phyloP scores from a whole-genome alignment of 2,888 invertebrate species.

The Adela reaumurella region DNA sequence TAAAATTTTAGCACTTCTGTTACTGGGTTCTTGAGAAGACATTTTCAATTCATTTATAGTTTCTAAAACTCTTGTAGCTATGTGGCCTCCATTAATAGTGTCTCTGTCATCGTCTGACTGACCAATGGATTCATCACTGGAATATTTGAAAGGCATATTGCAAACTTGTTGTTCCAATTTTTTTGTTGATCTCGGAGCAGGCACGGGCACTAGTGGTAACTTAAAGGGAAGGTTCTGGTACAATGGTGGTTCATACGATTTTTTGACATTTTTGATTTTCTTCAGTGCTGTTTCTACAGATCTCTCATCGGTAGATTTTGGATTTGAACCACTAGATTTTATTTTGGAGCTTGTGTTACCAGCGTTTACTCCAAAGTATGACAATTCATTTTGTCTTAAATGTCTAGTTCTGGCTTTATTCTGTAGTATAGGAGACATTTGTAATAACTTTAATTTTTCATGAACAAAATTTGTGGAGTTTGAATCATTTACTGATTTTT shows the following conservation, averaged over 20 bases:
- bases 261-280: constrained; percentile 10
- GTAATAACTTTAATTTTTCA: constrained; percentile 20
- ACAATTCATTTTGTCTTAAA: constrained; percentile 56
- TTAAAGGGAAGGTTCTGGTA: not conserved
- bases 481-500: not conserved
- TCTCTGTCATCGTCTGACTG: not conserved
- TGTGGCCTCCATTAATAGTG: not conserved
- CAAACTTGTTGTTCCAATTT: too few species aligned
- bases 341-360: too few species aligned
- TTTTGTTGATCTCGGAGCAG: not conserved
- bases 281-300: not conserved
- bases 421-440: constrained; percentile 23
- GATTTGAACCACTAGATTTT: too few species aligned
- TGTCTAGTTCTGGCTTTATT: constrained; percentile 37
- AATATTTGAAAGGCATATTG: too few species aligned
- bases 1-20: too few species aligned
- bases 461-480: constrained; percentile 14
- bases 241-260: not conserved
- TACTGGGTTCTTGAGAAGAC: not conserved
- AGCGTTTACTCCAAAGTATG: constrained; percentile 49
- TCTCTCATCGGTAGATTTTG: too few species aligned
- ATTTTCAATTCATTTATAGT: not conserved
- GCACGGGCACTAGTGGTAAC: not conserved
- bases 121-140: not conserved
- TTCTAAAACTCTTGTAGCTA: not conserved